phyloP scores from a whole-genome alignment of 1,140 invertebrate genomes.

The Neodiprion fabricii region DNA sequence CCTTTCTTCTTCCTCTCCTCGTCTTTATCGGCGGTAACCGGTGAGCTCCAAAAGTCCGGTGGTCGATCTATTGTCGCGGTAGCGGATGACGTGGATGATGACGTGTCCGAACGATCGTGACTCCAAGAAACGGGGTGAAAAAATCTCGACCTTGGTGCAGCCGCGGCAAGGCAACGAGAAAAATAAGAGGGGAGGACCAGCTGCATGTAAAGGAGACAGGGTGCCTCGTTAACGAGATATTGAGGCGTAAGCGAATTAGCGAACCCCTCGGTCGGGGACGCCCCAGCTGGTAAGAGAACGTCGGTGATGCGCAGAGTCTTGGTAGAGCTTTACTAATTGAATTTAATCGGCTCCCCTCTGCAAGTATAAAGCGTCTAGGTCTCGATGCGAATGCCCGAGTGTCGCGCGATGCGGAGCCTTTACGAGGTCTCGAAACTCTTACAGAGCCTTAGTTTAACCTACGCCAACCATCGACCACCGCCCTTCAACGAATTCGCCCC shows the following conservation, averaged over 20 bases:
- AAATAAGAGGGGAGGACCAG: not conserved
- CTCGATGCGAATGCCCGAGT: too few species aligned
- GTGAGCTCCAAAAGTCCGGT: not conserved
- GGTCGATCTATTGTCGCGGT: too few species aligned
- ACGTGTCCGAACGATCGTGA: too few species aligned
- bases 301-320: constrained; percentile 39
- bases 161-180: too few species aligned
- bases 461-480: too few species aligned
- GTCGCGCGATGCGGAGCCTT: too few species aligned
- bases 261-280: constrained; percentile 14
- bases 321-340: constrained; percentile 51
- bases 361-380: not conserved
- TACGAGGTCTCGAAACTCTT: too few species aligned
- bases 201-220: not conserved
- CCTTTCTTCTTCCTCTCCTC: not conserved
- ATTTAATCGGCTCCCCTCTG: constrained; percentile 32
- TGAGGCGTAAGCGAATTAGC: constrained; percentile 45
- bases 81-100: too few species aligned
- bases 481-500: too few species aligned
- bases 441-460: too few species aligned
- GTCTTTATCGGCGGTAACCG: not conserved
- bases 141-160: not conserved
- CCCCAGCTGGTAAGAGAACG: not conserved
- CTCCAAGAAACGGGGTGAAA: not conserved
- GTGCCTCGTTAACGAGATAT: constrained; percentile 44